Percentiles rank a stretch among this genome's conserved stretches.
Evolutionary conservation across 2,797 vertebrate species (phyloP).

Genomic region (Etheostoma perlongum): DNA sequence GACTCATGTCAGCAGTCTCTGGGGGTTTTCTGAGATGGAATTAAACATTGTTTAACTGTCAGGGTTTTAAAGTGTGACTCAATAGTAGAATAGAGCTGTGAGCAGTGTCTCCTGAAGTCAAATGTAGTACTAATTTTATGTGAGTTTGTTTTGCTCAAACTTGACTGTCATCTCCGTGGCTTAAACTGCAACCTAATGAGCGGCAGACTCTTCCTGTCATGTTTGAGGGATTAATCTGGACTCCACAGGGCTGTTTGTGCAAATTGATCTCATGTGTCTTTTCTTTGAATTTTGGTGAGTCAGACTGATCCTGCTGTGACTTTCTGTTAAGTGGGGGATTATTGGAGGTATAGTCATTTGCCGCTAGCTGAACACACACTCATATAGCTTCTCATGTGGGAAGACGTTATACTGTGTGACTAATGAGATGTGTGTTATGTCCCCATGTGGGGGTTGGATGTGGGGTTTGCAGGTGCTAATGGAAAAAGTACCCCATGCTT

Average conservation of each 20-base stretch:
- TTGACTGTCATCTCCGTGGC: background rate
- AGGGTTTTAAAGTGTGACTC: background rate
- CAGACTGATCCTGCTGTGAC: constrained; percentile 51
- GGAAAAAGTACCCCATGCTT: constrained; percentile 37
- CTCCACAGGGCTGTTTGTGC: constrained; percentile 3
- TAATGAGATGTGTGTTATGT: constrained; percentile 24
- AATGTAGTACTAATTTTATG: background rate
- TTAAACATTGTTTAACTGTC: background rate
- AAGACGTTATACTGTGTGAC: constrained; percentile 5
- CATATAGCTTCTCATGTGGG: background rate
- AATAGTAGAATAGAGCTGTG: background rate
- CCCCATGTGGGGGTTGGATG: background rate
- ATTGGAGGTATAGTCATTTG: constrained; percentile 39
- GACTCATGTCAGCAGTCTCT: background rate
- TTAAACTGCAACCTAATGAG: constrained; percentile 34
- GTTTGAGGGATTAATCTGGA: constrained; percentile 16
- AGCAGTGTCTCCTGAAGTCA: background rate
- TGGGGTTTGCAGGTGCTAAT: constrained; percentile 48
- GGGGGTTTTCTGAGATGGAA: background rate
- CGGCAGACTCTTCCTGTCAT: background rate
- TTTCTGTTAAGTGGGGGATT: constrained; percentile 48
- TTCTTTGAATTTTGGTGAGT: constrained; percentile 55
- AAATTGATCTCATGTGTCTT: constrained; percentile 56
- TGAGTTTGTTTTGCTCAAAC: background rate
- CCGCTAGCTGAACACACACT: background rate